Evolutionary conservation across 2,888 invertebrate species (phyloP).

Genomic region (Vesta saturnalis): DNA sequence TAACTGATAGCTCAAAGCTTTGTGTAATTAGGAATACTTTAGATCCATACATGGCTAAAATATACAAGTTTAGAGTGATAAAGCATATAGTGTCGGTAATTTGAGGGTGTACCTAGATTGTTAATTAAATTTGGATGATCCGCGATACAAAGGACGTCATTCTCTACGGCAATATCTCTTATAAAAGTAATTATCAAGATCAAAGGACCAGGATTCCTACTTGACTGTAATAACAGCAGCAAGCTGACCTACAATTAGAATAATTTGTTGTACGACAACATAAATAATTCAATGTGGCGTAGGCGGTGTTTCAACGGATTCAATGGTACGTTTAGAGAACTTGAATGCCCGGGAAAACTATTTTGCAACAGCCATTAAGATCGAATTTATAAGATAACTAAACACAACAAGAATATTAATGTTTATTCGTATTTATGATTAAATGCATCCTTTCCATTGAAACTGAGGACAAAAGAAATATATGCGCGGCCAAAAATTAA

Average conservation of each 20-base stretch:
- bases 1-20: too few relatives aligned
- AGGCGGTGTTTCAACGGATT: constrained; percentile 20
- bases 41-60: background rate
- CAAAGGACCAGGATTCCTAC: constrained; percentile 35
- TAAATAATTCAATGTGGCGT: constrained; percentile 33
- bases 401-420: constrained; percentile 55
- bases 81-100: constrained; percentile 21
- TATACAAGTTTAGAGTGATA: constrained; percentile 1
- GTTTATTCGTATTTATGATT: constrained; percentile 49
- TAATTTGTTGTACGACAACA: constrained; percentile 50
- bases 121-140: constrained; percentile 36
- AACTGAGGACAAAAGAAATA: background rate
- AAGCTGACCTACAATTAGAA: constrained; percentile 48
- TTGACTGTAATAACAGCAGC: constrained; percentile 37
- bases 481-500: background rate
- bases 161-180: constrained; percentile 31
- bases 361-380: constrained; percentile 60
- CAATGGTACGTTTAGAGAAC: constrained; percentile 34
- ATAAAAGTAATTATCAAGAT: constrained; percentile 38
- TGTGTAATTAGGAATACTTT: background rate
- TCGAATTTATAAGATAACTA: constrained; percentile 56
- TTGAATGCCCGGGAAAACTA: constrained; percentile 52
- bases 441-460: constrained; percentile 38
- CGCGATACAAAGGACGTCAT: constrained; percentile 26
- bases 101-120: constrained; percentile 19